Base-by-base conservation (phyloP, 2,113 vertebrate genomes). In the Lanius ludovicianus region DNA sequence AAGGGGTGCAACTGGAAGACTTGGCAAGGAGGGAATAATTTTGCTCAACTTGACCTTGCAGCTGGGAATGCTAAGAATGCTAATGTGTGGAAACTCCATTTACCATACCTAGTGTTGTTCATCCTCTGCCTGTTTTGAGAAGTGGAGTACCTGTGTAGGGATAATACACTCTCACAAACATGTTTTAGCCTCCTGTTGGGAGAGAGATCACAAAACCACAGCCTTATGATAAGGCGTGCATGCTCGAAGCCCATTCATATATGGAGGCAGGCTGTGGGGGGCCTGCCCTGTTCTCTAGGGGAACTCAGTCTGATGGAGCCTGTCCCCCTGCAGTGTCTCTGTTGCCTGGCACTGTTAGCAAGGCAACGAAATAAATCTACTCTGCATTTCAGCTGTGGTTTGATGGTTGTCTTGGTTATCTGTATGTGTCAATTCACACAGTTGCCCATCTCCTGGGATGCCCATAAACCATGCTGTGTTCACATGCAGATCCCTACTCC, bases 401-500 rank as follows among this genome's bases (percentile, higher is more conserved):
- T 47, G 14, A 17, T 47, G 15, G 5, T 22, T 60, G 27, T 59
- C 46, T 27, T 68, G 18, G 17, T 68, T 42, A 15, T 33, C 18
- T 39, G 4, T 22, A 15, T 28, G 3, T 39, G 23, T 53, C 39
- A 69, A 46, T 39, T 62, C 47, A 69, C 18, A 39, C 12, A 28
- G 18, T 15, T 65, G 47, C 10, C 15, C 20, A 1, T 42, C 30
- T 53, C 0, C 0, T 47, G 23, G 18, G 3, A 3, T 67, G 42
- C 15, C 46, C 0, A 0, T 19, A 44, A 70, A 13, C 22, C 35
- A 7, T 11, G 21, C 8, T 69, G 28, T 21, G 31, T 65, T 62
- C 50, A 11, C 17, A 17, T 1, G 25, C 16, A 47, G 39, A 62
- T 47, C 4, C 6, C 11, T 64, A 15, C 9, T 41, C 27, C n/a